Conservation (phyloP, 2,797 vertebrate genomes). For the Hapalemur alaotrensis region DNA sequence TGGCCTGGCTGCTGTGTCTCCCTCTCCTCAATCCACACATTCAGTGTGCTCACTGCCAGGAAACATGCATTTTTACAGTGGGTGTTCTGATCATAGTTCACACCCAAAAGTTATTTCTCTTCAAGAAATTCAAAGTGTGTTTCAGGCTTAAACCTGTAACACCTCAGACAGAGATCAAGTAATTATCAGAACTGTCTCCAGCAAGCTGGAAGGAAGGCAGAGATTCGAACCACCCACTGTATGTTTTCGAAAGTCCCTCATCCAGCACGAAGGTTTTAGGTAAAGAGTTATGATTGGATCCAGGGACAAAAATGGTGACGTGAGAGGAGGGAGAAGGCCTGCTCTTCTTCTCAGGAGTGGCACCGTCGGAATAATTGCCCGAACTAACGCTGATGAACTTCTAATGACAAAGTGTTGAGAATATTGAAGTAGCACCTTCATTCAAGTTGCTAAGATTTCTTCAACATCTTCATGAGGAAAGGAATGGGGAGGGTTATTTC, state of each 20-base stretch:
- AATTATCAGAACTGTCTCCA: background rate
- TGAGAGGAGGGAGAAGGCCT: background rate
- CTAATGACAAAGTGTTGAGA: background rate
- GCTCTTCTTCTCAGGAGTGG: background rate
- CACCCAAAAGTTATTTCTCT: background rate
- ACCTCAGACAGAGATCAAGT: background rate
- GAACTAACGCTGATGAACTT: background rate
- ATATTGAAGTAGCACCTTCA: background rate
- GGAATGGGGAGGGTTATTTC: background rate
- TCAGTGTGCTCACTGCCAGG: background rate
- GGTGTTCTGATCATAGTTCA: background rate
- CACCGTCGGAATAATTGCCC: background rate
- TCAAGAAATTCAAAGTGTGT: background rate
- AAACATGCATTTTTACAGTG: background rate
- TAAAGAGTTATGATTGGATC: background rate
- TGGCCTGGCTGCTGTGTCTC: background rate
- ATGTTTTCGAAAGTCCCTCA: background rate
- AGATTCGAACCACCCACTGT: background rate
- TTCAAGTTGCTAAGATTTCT: background rate
- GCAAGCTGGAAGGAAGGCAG: background rate
- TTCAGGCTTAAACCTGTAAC: background rate
- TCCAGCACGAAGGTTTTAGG: background rate
- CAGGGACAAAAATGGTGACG: background rate
- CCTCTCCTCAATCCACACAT: background rate
- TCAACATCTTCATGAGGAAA: background rate